Evolutionary conservation across 1,140 invertebrate genomes (phyloP).

Genomic region (Solenopsis fugax): DNA sequence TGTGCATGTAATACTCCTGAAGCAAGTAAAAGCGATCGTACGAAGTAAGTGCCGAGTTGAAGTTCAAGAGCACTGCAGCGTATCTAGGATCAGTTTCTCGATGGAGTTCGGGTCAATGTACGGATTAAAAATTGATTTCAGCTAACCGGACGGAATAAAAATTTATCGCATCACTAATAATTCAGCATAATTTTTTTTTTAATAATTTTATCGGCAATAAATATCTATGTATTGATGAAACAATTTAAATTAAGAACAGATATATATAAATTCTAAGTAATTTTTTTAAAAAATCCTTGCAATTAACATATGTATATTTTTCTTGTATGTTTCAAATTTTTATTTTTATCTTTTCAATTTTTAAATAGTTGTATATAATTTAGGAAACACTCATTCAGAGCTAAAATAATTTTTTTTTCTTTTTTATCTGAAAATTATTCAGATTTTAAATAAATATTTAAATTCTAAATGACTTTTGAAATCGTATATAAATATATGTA

Average conservation of each 20-base stretch:
- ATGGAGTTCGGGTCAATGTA: neutral
- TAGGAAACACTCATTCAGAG: neutral
- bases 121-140: conserved; percentile 4
- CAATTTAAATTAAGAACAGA: neutral
- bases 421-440: neutral
- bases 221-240: neutral
- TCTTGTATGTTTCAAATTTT: neutral
- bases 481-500: neutral
- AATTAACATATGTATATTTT: conserved; percentile 1
- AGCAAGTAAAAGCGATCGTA: conserved; percentile 64
- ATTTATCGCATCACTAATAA: no score
- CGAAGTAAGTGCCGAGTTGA: conserved; percentile 60
- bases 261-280: neutral
- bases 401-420: neutral
- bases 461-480: neutral
- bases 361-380: neutral
- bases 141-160: neutral
- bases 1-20: conserved; percentile 24
- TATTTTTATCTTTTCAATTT: neutral
- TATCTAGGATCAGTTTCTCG: conserved; percentile 45
- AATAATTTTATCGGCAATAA: neutral
- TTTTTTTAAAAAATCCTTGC: neutral
- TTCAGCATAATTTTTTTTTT: neutral
- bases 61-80: conserved; percentile 72
- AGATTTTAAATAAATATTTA: neutral